Base-by-base conservation (phyloP, 2,888 invertebrate genomes). In the Apamea epomidion region DNA sequence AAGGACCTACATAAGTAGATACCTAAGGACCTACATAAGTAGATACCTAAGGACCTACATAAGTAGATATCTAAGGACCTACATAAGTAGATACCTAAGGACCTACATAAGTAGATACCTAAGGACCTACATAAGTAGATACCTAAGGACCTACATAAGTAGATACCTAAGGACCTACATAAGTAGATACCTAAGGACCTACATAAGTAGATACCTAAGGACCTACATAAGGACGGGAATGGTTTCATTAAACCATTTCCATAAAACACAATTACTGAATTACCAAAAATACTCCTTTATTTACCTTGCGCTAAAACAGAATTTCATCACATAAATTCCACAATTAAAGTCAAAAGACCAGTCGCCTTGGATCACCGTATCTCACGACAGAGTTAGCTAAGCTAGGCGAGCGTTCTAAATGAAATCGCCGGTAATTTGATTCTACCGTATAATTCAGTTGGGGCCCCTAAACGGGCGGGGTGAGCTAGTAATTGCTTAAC, bases 361-460 rank as follows among this genome's bases (percentile, higher is more conserved):
- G 82, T 73, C 77, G 60, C 70, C 74, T 65, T 67, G 78, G 77
- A 87, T 82, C 85, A 80, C 74, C 73, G 82, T 79, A 72, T 83
- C 78, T 74, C 68, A 80, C 67, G 71, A 77, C 75, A 54, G 74
- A 71, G 82, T 74, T 69, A 82, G 77, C 83, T 78, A 79, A 85
- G 89, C 88, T 87, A 87, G 75, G 75, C 42, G 67, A 75, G 67
- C 80, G 87, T 89, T 90, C 89, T 84, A 85, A 90, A 90, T 89
- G 85, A 87, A 91, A 91, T 91, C 89, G 86, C 83, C 85, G 79
- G 83, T 91, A 89, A 91, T 92, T 91, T 87, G 87, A 92, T 92
- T 92, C 87, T 73, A 86, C 68, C 82, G 89, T 85, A 85, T 86
- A 88, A 90, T 83, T 80, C 72, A 81, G 86, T 90, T 88, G 78